Conservation (phyloP, 2,113 vertebrate species). For the Prietella phreatophila region DNA sequence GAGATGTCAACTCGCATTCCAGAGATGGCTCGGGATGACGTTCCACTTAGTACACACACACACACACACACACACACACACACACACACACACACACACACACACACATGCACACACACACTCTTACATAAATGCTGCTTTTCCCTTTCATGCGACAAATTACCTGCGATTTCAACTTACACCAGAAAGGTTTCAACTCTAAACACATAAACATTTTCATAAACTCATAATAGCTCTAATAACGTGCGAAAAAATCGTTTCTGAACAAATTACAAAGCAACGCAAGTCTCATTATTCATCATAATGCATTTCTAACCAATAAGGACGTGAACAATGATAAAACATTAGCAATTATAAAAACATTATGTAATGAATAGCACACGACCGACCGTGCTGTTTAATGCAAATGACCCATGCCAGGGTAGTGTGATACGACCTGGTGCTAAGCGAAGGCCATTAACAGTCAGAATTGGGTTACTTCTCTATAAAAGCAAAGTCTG, state of each 20-base stretch:
- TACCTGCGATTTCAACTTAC: constrained; percentile 18
- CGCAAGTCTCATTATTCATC: neutral
- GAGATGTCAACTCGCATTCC: constrained; percentile 56
- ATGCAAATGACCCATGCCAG: neutral
- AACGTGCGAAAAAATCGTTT: neutral
- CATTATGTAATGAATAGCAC: neutral
- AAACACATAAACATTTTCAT: neutral
- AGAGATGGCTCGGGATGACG: constrained; percentile 49
- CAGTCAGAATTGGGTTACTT: neutral
- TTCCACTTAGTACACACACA: constrained; percentile 42
- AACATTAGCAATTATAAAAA: neutral
- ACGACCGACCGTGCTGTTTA: neutral
- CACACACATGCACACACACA: neutral
- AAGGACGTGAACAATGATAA: neutral
- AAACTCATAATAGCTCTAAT: neutral
- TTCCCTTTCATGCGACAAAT: constrained; percentile 12
- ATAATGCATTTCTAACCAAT: neutral
- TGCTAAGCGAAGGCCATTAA: neutral
- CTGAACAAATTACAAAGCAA: neutral
- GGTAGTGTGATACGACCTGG: neutral
- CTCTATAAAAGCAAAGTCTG: neutral
- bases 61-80: constrained; percentile 42
- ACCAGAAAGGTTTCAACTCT: constrained; percentile 31
- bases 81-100: constrained; percentile 31
- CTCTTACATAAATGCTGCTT: neutral